Evolutionary conservation across 2,888 invertebrate genomes (phyloP), one percentile per base, ranked within the genome.

Genomic region (Schrankia costaestrigalis): DNA sequence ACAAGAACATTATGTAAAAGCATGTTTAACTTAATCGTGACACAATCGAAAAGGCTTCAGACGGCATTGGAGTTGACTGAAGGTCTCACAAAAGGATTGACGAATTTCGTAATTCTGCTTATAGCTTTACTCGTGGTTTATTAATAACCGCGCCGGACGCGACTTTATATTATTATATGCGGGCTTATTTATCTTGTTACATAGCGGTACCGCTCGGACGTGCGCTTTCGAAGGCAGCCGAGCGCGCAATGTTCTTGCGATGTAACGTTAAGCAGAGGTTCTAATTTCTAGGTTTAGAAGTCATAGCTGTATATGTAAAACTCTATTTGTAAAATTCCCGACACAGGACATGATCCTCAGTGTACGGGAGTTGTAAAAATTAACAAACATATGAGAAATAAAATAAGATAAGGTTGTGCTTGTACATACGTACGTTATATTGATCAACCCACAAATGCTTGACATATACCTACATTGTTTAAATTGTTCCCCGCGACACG

Each of bases 171-270:
- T 24, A 12, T 31, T n/a, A n/a, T n/a, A n/a, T n/a, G 32, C 45
- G 35, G 42, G 29, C 49, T 55, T 58, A 55, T 48, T 41, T 32
- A 45, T 45, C 50, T 78, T n/a, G n/a, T 13, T 74, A 61, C 71
- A 71, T 67, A 72, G 51, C 63, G 52, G 46, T 53, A 63, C 67
- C 59, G 22, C 32, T 34, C 31, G 46, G 68, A 49, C 83, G 83
- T 81, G 82, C 79, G 77, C 74, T 67, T 71, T 69, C 69, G 59
- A 58, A 46, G 77, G 74, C 76, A 71, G 72, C 56, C 71, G 61
- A 66, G 57, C 75, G 78, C 77, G 68, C 69, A 78, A 77, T 86
- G 84, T 57, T 71, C 63, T 56, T 53, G 52, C 56, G 54, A 48
- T 46, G 52, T 21, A 3, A 11, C 11, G 3, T 11, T 23, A 5